Percentiles rank a stretch among this genome's conserved stretches.
Evolutionary conservation across 2,888 invertebrate species (phyloP).

Genomic region (Macaria notata): DNA sequence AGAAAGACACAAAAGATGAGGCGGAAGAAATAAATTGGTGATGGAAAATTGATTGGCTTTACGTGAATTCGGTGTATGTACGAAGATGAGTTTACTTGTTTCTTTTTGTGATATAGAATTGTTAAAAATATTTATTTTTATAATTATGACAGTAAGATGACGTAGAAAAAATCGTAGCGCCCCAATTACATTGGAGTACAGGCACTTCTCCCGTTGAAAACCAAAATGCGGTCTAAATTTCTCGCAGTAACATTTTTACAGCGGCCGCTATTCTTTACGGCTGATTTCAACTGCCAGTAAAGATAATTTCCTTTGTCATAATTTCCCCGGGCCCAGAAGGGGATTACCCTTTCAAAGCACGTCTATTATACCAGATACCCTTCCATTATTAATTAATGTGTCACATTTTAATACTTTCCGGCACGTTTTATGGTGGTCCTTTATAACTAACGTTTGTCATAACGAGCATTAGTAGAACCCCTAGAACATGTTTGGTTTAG

Average conservation of each 20-base stretch:
- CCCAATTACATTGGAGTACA: too few species aligned
- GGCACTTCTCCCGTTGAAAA: background rate
- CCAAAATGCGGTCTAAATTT: background rate
- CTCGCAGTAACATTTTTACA: constrained; percentile 8
- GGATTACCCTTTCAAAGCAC: constrained; percentile 24
- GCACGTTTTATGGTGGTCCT: constrained; percentile 13
- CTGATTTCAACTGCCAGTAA: constrained; percentile 38
- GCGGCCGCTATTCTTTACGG: constrained; percentile 35
- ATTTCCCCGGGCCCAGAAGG: constrained; percentile 28
- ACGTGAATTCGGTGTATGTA: too few species aligned
- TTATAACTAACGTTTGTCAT: constrained; percentile 12
- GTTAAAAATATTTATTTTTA: too few species aligned
- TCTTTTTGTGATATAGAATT: too few species aligned
- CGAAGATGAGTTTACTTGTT: too few species aligned
- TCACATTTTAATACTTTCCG: constrained; percentile 23
- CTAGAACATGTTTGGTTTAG: constrained; percentile 20
- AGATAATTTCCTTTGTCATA: constrained; percentile 45
- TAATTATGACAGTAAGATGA: too few species aligned
- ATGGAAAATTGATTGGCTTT: too few species aligned
- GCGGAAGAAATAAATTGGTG: too few species aligned
- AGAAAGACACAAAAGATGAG: too few species aligned
- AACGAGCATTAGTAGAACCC: constrained; percentile 6
- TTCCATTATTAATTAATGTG: constrained; percentile 31
- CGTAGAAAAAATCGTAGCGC: too few species aligned
- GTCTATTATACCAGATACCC: constrained; percentile 24